phyloP scores from a whole-genome alignment of 2,888 invertebrate genomes.

The Lasioglossum vierecki region DNA sequence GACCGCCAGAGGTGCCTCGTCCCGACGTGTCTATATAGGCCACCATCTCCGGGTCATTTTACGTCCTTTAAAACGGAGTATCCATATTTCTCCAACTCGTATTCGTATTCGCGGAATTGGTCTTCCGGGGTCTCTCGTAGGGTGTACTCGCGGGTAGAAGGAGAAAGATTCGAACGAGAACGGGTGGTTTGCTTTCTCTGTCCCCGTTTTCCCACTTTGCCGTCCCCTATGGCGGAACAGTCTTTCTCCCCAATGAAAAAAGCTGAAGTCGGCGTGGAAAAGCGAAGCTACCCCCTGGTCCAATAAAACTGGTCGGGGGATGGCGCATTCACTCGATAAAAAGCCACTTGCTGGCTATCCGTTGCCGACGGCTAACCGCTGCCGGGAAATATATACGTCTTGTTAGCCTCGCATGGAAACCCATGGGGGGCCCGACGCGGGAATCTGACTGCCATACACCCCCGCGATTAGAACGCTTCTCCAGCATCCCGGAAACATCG shows the following conservation, averaged over 20 bases:
- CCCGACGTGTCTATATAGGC: slow-evolving; percentile 71
- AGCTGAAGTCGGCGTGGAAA: slow-evolving; percentile 60
- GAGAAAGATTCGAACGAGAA: neutral
- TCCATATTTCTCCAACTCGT: slow-evolving; percentile 78
- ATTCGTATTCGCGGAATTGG: slow-evolving; percentile 77
- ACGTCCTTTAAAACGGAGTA: slow-evolving; percentile 78
- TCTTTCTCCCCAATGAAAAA: slow-evolving; percentile 59
- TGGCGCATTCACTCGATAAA: slow-evolving; percentile 76
- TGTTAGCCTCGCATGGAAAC: slow-evolving; percentile 58
- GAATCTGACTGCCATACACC: slow-evolving; percentile 31
- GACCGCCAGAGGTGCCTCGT: slow-evolving; percentile 72
- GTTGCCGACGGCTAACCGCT: slow-evolving; percentile 58
- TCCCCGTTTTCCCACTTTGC: slow-evolving; percentile 42
- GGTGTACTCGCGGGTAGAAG: slow-evolving; percentile 23
- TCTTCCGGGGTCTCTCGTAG: slow-evolving; percentile 75
- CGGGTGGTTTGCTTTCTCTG: slow-evolving; percentile 25
- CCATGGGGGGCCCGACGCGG: slow-evolving; percentile 32
- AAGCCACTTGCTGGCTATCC: slow-evolving; percentile 75
- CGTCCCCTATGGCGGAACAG: slow-evolving; percentile 43
- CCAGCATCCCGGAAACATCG: neutral
- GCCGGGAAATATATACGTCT: slow-evolving; percentile 63
- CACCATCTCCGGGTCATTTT: slow-evolving; percentile 78
- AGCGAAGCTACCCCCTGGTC: slow-evolving; percentile 46
- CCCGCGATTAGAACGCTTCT: neutral
- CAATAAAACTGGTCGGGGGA: slow-evolving; percentile 75